These are phyloP conservation scores for Echinometra lucunter DNA, from an alignment of 53 echinoderm and acorn worm species.

Conservation along the genomic window DNA sequence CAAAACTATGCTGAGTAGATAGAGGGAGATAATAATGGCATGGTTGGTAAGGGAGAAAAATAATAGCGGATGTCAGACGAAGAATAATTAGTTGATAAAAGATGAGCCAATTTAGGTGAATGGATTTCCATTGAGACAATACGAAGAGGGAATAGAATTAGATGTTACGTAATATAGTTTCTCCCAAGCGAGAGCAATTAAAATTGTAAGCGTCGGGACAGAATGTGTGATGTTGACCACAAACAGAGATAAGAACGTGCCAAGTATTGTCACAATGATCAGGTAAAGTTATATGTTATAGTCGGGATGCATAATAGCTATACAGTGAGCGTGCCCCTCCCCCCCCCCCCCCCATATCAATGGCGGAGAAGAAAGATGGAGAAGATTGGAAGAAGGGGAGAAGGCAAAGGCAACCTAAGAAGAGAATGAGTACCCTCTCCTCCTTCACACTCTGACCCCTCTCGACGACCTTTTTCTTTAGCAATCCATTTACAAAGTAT, in stretches of 20 bases:
- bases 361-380: no score
- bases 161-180: conserved; percentile 8
- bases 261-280: background rate
- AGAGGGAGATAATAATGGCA: background rate
- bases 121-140: background rate
- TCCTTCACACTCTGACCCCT: no score
- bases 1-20: background rate
- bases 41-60: background rate
- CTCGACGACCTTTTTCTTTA: no score
- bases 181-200: background rate
- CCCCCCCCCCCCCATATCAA: no score
- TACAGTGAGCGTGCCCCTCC: no score
- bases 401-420: no score
- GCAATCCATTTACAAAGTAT: no score
- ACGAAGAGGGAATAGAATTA: background rate
- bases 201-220: background rate
- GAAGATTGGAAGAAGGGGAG: no score
- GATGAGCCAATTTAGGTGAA: background rate
- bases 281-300: background rate
- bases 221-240: conserved; percentile 1
- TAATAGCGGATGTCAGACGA: background rate
- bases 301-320: no score
- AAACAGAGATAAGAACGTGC: background rate
- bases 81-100: background rate
- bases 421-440: no score